Evolutionary conservation across 1,140 invertebrate species (phyloP), one percentile per base, ranked within the genome.

Genomic region (Streblospio benedicti): DNA sequence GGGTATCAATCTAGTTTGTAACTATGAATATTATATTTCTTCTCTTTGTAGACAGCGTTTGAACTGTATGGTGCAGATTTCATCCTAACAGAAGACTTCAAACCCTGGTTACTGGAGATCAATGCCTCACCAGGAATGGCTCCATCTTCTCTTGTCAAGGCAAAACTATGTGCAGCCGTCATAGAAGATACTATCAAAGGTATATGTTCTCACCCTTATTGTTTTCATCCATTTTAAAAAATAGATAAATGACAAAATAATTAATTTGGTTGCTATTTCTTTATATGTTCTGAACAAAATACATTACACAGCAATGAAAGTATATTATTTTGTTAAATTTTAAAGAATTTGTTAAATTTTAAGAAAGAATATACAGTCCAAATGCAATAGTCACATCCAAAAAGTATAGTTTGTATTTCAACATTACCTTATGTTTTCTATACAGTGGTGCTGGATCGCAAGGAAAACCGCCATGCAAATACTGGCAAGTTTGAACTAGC

Each of bases 31-130:
- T n/a, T n/a, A n/a, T n/a, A n/a, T n/a, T 18, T 9, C 27, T 4
- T 32, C 5, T 53, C 31, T 23, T 60, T 45, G n/a, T 41, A 78
- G 75, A 68, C 69, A 12, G 77, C 74, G 18, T 97, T 93, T 76
- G 92, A 97, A 76, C 75, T 95, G 3, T 95, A 92, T 67, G 92
- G 92, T 38, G 91, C 91, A 1, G 92, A 95, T 77, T 95, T 94
- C 71, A 92, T 95, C 86, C 67, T 85, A 16, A 87, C 87, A 55
- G 89, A 93, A 62, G 89, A 94, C 73, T 90, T 88, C 65, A 85
- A 85, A 52, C 90, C 91, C 0, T 94, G 90, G 90, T 78, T 95
- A 0, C 89, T 97, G 62, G 93, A 97, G 75, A 94, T 97, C 61
- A 95, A 96, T 73, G 92, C 89, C 9, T 90, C 89, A 76, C 92